phyloP scores from a whole-genome alignment of 2,113 vertebrate species.

The Sigmodon hispidus region DNA sequence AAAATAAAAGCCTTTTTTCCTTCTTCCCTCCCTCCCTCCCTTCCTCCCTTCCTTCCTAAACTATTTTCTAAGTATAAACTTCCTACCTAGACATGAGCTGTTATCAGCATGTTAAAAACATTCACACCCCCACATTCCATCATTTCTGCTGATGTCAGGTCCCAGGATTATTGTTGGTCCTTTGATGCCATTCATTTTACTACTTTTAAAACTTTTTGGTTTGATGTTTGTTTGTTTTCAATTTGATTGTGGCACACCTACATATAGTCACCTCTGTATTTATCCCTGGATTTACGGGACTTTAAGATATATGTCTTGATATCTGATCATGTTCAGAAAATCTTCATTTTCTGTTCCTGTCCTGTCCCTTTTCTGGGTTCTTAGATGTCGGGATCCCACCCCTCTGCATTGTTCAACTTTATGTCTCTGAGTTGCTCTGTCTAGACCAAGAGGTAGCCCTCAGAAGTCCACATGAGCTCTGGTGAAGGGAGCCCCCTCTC shows the following conservation, averaged over 20 bases:
- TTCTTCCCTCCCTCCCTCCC: no score
- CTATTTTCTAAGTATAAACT: not conserved
- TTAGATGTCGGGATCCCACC: not conserved
- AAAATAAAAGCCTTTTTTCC: not conserved
- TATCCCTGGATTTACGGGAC: not conserved
- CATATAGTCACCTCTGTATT: not conserved
- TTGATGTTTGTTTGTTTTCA: not conserved
- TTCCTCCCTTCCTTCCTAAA: no score
- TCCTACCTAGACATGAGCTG: not conserved
- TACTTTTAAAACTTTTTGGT: not conserved
- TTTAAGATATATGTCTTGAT: not conserved
- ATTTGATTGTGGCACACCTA: not conserved
- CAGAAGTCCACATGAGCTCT: not conserved
- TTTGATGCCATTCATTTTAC: not conserved
- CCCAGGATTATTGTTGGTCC: not conserved
- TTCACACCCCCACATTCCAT: not conserved
- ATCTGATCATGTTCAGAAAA: conserved; percentile 15
- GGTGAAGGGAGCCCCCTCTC: not conserved
- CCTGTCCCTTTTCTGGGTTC: not conserved
- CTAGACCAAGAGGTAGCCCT: not conserved
- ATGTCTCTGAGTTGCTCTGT: not conserved
- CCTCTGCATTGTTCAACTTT: not conserved
- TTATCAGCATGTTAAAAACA: not conserved
- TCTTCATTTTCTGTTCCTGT: not conserved
- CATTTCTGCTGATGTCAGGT: not conserved